Base-by-base conservation (phyloP, 2,797 vertebrate species). In the Coreius guichenoti region DNA sequence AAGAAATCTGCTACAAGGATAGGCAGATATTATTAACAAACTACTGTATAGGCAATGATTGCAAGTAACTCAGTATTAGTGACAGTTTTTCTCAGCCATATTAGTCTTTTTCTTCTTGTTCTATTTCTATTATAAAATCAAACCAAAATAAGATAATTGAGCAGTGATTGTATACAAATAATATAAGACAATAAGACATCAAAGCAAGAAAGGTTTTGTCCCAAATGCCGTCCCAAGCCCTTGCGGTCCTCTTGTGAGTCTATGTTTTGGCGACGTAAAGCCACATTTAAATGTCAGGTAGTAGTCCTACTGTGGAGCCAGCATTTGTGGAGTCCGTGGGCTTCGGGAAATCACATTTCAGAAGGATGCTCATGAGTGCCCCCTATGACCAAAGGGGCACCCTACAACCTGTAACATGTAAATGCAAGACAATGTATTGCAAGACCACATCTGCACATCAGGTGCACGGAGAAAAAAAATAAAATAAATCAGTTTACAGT, bases 11-110 rank as follows among this genome's bases (percentile, higher is more conserved):
- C 8, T 68, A 51, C 45, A 67, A 49, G 29, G 21, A n/a, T 8
- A 76, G 49, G 31, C 11, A 47, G 61, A 33, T 2, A 80, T 49
- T 67, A 68, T 51, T 51, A 67, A n/a, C 61, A 80, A 80, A 67
- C 51, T 56, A 33, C 31, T 76, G 3, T 33, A 23, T 23, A 36
- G 23, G 31, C 6, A n/a, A 8, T 8, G 12, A 76, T 76, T 31
- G 49, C 73, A 76, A 6, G 31, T 76, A 33, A 36, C 19, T 5
- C 17, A 54, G 36, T 54, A 31, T 54, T 33, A 23, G 21, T 23
- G 33, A 73, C 8, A 19, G 0, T 19, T 19, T 26, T 19, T 73
- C 14, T 29, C 8, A 73, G n/a, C 4, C 0, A 29, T 73, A 47
- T 73, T 17, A 73, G n/a, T 47, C 70, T 17, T 17, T 11, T 47